Conservation (phyloP, 37 sponge, comb jelly and placozoan genomes). For the Bolinopsis microptera region DNA sequence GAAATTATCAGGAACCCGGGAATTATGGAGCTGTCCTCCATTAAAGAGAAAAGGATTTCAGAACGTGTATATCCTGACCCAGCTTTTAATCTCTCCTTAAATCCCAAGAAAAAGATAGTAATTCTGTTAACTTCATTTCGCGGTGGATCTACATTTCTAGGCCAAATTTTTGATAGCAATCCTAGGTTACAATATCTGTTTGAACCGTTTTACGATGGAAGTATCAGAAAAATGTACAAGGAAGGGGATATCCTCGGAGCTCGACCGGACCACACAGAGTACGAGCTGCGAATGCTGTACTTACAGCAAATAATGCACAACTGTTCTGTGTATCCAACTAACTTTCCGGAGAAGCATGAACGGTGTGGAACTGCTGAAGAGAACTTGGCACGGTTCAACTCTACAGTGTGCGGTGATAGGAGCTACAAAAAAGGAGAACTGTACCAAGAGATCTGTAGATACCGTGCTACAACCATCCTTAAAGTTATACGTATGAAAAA, state of each 20-base stretch:
- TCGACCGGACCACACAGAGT: neutral
- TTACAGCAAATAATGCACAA: neutral
- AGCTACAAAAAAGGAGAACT: neutral
- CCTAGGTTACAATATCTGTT: constrained; percentile 17
- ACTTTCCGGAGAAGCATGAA: neutral
- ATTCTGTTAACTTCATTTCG: constrained; percentile 18
- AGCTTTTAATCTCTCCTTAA: neutral
- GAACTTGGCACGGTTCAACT: neutral
- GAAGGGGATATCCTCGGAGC: neutral
- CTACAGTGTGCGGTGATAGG: neutral
- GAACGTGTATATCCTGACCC: too few species aligned
- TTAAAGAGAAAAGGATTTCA: too few species aligned
- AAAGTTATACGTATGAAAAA: neutral
- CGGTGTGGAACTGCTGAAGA: neutral
- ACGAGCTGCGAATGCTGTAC: neutral
- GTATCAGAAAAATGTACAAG: neutral
- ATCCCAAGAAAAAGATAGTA: neutral
- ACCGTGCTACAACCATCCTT: neutral
- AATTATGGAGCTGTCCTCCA: too few species aligned
- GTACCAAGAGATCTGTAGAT: neutral
- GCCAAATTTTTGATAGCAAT: neutral
- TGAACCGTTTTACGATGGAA: neutral
- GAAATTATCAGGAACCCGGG: too few species aligned
- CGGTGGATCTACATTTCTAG: neutral
- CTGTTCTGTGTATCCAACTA: neutral